phyloP scores from a whole-genome alignment of 2,888 invertebrate genomes.

The Sphinx pinastri region DNA sequence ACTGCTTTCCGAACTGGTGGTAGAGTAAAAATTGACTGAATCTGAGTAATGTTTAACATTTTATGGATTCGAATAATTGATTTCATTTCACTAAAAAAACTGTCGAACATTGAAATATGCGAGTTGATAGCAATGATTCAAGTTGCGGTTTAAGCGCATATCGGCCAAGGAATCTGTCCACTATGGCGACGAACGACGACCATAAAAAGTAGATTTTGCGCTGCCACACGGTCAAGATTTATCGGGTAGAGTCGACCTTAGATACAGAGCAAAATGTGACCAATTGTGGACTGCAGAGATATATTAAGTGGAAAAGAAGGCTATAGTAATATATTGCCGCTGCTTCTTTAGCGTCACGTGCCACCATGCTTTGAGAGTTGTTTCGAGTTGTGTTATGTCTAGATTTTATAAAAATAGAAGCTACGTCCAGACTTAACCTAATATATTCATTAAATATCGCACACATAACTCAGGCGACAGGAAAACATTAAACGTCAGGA shows the following conservation, averaged over 20 bases:
- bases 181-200: conserved; percentile 55
- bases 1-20: too few relatives aligned
- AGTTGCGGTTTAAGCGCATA: conserved; percentile 60
- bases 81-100: conserved; percentile 37
- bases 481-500: conserved; percentile 4
- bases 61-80: too few relatives aligned
- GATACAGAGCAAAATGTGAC: conserved; percentile 53
- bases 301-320: conserved; percentile 53
- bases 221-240: conserved; percentile 70
- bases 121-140: conserved; percentile 59
- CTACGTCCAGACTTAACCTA: background rate
- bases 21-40: too few relatives aligned
- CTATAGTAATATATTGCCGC: conserved; percentile 34
- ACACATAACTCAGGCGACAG: background rate
- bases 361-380: background rate
- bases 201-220: conserved; percentile 74
- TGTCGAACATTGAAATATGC: conserved; percentile 60
- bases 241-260: conserved; percentile 62
- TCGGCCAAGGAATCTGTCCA: conserved; percentile 72
- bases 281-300: conserved; percentile 60
- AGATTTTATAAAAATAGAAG: background rate
- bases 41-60: too few relatives aligned
- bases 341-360: background rate
- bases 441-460: background rate
- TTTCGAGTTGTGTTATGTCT: background rate